These are phyloP conservation scores for Desmophyllum pertusum DNA, from an alignment of 92 coral and sea anemone genomes.

Conservation along the genomic window DNA sequence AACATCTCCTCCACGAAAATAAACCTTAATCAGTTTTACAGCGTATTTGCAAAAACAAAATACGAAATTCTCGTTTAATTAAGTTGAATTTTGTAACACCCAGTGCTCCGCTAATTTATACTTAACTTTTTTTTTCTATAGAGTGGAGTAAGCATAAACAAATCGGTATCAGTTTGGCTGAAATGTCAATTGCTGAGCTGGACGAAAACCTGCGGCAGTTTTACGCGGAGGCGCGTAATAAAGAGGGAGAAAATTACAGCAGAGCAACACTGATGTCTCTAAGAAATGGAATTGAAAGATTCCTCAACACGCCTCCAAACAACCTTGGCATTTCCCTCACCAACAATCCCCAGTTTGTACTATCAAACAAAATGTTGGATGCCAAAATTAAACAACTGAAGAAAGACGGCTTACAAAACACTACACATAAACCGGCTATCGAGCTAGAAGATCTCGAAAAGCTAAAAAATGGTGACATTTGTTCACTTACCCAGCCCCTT, in stretches of 20 bases:
- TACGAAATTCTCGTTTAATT: not conserved
- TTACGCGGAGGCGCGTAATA: slow-evolving; percentile 62
- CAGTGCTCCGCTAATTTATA: not conserved
- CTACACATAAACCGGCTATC: slow-evolving; percentile 58
- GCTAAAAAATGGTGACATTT: slow-evolving; percentile 37
- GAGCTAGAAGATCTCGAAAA: slow-evolving; percentile 47
- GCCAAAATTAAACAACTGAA: slow-evolving; percentile 60
- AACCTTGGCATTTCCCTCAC: slow-evolving; percentile 33
- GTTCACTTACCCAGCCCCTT: not conserved
- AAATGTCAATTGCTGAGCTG: slow-evolving; percentile 41
- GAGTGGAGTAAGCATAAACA: slow-evolving; percentile 43
- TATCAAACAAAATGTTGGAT: slow-evolving; percentile 59
- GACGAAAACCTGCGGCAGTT: slow-evolving; percentile 44
- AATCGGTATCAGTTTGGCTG: slow-evolving; percentile 16
- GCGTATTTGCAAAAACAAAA: not conserved
- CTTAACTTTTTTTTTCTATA: slow-evolving; percentile 6
- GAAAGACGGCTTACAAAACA: slow-evolving; percentile 48
- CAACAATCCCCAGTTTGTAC: slow-evolving; percentile 40
- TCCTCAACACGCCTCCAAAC: slow-evolving; percentile 49
- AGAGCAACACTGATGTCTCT: slow-evolving; percentile 44
- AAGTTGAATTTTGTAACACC: not conserved
- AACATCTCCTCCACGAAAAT: too few relatives aligned
- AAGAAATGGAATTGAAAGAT: slow-evolving; percentile 61
- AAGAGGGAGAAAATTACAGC: slow-evolving; percentile 62
- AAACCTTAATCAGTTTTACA: too few relatives aligned